These are phyloP conservation scores for Oreocharis arfaki DNA, from an alignment of 2,113 vertebrate genomes.

Conservation along the genomic window DNA sequence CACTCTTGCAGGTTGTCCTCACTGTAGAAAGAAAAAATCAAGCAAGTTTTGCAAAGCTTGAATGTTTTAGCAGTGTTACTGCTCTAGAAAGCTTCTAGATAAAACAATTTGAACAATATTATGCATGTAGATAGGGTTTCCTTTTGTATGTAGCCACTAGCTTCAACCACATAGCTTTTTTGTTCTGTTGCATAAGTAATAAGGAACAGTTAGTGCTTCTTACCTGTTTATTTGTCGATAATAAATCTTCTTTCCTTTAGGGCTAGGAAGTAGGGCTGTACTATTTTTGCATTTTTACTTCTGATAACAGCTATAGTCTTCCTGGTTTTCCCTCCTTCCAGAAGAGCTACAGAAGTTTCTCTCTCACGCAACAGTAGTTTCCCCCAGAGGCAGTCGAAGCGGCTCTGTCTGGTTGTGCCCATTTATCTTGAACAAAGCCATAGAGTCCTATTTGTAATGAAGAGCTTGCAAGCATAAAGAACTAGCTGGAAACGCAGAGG, in stretches of 20 bases:
- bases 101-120: neutral
- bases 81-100: neutral
- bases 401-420: neutral
- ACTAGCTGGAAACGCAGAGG: neutral
- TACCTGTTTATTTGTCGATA: neutral
- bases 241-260: neutral
- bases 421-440: neutral
- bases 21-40: neutral
- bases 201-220: neutral
- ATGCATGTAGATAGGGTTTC: neutral
- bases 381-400: neutral
- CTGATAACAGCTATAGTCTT: neutral
- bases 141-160: neutral
- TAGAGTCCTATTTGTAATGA: neutral
- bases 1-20: neutral
- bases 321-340: neutral
- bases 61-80: neutral
- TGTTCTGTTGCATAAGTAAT: neutral
- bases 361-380: neutral
- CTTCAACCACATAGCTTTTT: neutral
- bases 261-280: neutral
- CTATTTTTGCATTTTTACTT: neutral
- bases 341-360: neutral
- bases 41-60: neutral
- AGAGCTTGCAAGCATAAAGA: neutral